phyloP scores from a whole-genome alignment of 2,888 invertebrate species.

The Tolmerus cingulatus region DNA sequence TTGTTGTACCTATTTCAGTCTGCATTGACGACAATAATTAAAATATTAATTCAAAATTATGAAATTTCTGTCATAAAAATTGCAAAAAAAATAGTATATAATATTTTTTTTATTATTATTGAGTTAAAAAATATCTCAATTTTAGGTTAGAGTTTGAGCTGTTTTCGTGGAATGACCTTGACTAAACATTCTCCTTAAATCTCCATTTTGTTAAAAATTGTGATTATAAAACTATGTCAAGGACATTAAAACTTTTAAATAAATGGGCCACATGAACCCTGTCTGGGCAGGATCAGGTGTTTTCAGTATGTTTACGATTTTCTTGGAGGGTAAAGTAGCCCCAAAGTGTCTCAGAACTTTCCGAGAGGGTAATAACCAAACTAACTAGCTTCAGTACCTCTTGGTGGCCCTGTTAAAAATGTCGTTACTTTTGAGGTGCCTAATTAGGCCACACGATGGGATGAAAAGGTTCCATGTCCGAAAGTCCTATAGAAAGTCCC shows the following conservation, averaged over 20 bases:
- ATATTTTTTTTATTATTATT: no score
- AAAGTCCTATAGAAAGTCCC: neutral
- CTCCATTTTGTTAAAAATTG: no score
- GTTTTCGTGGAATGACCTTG: no score
- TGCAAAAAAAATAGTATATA: no score
- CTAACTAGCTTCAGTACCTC: neutral
- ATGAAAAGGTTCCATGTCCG: neutral
- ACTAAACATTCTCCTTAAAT: no score
- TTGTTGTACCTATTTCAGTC: no score
- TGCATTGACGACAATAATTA: no score
- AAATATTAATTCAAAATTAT: no score
- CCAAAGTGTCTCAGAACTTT: neutral
- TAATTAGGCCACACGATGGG: neutral
- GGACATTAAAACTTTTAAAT: neutral
- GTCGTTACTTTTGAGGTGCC: neutral
- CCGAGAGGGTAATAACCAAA: neutral
- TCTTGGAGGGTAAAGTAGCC: neutral
- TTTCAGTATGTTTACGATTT: neutral
- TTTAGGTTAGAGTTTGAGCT: no score
- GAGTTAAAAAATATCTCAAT: no score
- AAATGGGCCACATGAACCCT: neutral
- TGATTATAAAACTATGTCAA: neutral
- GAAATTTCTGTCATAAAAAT: no score
- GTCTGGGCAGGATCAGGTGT: neutral
- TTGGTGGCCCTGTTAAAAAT: neutral